These are phyloP conservation scores for Graphium colonna DNA, from an alignment of 2,888 invertebrate species.

Conservation along the genomic window DNA sequence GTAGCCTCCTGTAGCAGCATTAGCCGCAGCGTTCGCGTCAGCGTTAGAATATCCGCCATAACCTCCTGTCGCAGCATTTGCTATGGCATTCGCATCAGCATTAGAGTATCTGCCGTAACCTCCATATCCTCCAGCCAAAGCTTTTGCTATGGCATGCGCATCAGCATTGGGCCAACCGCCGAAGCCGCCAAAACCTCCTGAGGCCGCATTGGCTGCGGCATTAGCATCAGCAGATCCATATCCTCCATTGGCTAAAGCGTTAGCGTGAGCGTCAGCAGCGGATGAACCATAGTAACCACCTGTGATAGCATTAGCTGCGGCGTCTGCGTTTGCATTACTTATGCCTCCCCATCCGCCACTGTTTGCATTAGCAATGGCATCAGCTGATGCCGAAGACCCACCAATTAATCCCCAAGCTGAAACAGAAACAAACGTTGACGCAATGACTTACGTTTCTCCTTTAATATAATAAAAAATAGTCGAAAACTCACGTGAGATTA, in stretches of 20 bases:
- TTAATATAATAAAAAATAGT: no score
- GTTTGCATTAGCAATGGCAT: slow-evolving; percentile 23
- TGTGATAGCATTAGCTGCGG: slow-evolving; percentile 23
- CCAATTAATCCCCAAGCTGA: slow-evolving; percentile 3
- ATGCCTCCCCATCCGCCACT: slow-evolving; percentile 18
- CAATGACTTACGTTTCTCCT: no score
- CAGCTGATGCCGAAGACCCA: slow-evolving; percentile 12
- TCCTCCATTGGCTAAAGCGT: slow-evolving; percentile 11
- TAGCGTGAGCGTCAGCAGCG: slow-evolving; percentile 27
- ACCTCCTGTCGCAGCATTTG: slow-evolving; percentile 14
- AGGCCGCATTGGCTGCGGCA: slow-evolving; percentile 18
- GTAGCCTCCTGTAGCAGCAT: slow-evolving; percentile 12
- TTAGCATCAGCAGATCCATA: slow-evolving; percentile 23
- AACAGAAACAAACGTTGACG: no score
- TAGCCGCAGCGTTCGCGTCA: slow-evolving; percentile 22
- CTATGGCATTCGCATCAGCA: slow-evolving; percentile 22
- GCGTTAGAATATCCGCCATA: slow-evolving; percentile 4
- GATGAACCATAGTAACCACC: slow-evolving; percentile 17
- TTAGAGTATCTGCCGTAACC: slow-evolving; percentile 6
- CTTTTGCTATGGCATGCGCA: slow-evolving; percentile 21
- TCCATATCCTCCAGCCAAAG: slow-evolving; percentile 9
- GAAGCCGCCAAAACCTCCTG: slow-evolving; percentile 11
- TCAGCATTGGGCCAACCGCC: slow-evolving; percentile 21
- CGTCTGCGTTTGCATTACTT: slow-evolving; percentile 24
- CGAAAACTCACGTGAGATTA: not conserved